Evolutionary conservation across 1,140 invertebrate species (phyloP).

Genomic region (Cylas formicarius): DNA sequence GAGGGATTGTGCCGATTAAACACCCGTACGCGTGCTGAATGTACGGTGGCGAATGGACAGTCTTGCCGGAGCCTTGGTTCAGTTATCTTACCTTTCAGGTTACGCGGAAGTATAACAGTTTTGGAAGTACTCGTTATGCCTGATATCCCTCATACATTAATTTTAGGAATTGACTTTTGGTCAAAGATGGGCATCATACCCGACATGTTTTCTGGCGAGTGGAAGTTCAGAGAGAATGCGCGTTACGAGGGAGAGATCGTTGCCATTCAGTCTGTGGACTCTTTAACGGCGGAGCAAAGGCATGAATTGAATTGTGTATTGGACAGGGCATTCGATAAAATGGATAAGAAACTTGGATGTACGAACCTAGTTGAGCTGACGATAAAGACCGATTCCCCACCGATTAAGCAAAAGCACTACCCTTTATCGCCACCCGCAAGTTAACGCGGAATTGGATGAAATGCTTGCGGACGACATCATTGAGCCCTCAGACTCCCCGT

Average conservation of each 20-base stretch:
- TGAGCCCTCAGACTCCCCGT: constrained; percentile 16
- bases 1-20: neutral
- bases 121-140: neutral
- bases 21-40: neutral
- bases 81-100: constrained; percentile 3
- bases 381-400: constrained; percentile 20
- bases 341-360: constrained; percentile 1
- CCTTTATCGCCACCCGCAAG: constrained; percentile 17
- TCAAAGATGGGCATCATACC: neutral
- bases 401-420: constrained; percentile 15
- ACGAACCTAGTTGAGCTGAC: constrained; percentile 26
- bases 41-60: constrained; percentile 16
- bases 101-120: neutral
- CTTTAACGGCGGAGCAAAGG: neutral
- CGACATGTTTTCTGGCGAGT: neutral
- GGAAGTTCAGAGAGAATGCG: neutral
- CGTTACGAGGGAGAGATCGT: no score
- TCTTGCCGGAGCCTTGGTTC: constrained; percentile 9
- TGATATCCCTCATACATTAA: neutral
- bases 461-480: constrained; percentile 20
- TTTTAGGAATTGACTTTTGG: neutral
- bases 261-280: neutral
- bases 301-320: neutral
- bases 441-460: constrained; percentile 22
- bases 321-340: neutral